Evolutionary conservation across 1,140 invertebrate species (phyloP), one percentile per base, ranked within the genome.

Genomic region (Procambarus virginalis): DNA sequence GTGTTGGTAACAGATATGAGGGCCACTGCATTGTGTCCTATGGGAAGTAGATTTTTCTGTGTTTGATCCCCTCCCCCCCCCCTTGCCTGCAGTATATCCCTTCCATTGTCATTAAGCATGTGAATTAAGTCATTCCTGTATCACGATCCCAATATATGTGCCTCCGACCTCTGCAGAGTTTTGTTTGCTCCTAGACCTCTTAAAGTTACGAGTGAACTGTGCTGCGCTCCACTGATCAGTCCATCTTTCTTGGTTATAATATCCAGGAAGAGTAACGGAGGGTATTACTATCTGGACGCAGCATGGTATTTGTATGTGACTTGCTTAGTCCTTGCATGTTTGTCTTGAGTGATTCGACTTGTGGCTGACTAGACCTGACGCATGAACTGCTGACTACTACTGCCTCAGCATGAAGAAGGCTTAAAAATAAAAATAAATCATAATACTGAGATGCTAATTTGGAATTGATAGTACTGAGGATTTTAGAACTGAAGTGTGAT

Each of bases 141-240:
- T 75, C 81, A 83, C 49, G 82, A 84, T 75, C 86, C 82, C 82
- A 89, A 89, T 89, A 89, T 51, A 89, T 84, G 82, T 86, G 79
- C 81, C 76, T 89, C 76, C 88, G 68, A 82, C 81, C 76, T 34
- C 84, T 78, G 46, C 75, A 78, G 88, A 77, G 80, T 89, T 89
- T 89, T 89, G 75, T 89, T 89, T 89, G 88, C 88, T 89, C 88
- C 88, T 89, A 64, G 82, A 76, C 70, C 75, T 79, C 73, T 49
- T 76, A 45, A 60, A 34, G 45, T 73, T 73, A 22, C 34, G 6
- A 34, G 68, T 68, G 10, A 68, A 82, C 80, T 64, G 20, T 82
- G 48, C 22, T 64, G 80, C 68, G 22, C 80, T 82, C 80, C 60
- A 51, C 34, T 46, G 34, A 68, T 82, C 22, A 64, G 17, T 34